A percentile compares a stretch with the other conserved stretches of the same genome.
These are phyloP conservation scores for Chionomys nivalis DNA, from an alignment of 2,113 vertebrate species.

Conservation along the genomic window DNA sequence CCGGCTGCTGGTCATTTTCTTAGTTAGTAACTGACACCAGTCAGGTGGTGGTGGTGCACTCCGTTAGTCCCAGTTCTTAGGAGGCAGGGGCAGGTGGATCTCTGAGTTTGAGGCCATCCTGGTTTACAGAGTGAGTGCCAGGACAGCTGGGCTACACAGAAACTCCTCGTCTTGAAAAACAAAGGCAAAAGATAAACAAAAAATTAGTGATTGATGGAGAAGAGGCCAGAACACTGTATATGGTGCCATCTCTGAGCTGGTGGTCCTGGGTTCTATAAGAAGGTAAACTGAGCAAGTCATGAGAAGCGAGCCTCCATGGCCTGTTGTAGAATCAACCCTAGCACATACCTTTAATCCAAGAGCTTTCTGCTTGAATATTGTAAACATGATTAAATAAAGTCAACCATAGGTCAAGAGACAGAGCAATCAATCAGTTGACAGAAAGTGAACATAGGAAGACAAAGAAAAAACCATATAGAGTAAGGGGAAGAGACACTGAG, in stretches of 20 bases:
- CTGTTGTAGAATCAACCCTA: neutral
- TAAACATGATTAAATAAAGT: neutral
- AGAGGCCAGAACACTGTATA: neutral
- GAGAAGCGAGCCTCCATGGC: neutral
- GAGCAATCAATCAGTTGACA: neutral
- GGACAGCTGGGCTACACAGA: neutral
- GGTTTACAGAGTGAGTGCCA: neutral
- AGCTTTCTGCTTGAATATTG: neutral
- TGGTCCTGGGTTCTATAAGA: neutral
- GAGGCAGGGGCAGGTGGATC: neutral
- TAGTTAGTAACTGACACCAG: neutral
- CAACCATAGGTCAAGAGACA: neutral
- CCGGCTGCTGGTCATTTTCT: neutral
- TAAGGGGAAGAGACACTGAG: neutral
- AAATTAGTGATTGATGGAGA: neutral
- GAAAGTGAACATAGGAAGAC: neutral
- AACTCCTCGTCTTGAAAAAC: neutral
- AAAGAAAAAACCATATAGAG: neutral
- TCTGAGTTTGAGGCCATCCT: neutral
- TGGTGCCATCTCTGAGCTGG: neutral
- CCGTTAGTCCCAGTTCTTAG: neutral
- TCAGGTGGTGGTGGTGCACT: neutral
- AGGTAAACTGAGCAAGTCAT: neutral
- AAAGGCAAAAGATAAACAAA: too few species aligned
- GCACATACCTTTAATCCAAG: neutral